Conservation (phyloP, 1,140 invertebrate genomes). For the Adelges cooleyi region DNA sequence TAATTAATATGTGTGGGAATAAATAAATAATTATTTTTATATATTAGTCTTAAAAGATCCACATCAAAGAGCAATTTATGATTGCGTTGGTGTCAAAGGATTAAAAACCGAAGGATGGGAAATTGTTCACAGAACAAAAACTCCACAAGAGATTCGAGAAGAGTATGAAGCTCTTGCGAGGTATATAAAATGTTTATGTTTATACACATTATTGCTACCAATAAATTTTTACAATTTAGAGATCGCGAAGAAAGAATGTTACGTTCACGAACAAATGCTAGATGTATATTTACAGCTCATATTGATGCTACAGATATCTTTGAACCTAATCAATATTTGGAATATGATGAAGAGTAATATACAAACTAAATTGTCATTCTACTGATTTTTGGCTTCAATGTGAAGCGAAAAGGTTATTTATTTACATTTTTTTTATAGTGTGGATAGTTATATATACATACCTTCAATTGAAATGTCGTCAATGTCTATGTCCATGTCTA, state of each 20-base stretch:
- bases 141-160: conserved; percentile 84
- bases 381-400: not conserved
- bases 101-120: conserved; percentile 86
- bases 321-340: conserved; percentile 44
- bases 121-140: conserved; percentile 76
- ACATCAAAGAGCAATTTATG: conserved; percentile 67
- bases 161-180: conserved; percentile 77
- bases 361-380: not conserved
- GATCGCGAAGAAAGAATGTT: conserved; percentile 72
- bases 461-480: conserved; percentile 77
- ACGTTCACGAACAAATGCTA: conserved; percentile 80
- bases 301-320: conserved; percentile 91
- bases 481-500: conserved; percentile 82
- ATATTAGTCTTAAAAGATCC: conserved; percentile 60
- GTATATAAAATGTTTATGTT: conserved; percentile 34
- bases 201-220: too few species aligned
- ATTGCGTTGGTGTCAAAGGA: conserved; percentile 63
- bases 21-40: too few species aligned
- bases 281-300: conserved; percentile 70
- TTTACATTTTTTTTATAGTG: conserved; percentile 16
- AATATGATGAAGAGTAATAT: conserved; percentile 52
- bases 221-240: conserved; percentile 34
- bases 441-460: conserved; percentile 36
- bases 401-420: conserved; percentile 33
- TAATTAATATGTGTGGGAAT: not conserved